Percentiles rank a stretch among this genome's conserved stretches.
Evolutionary conservation across 2,888 invertebrate species (phyloP).

Genomic region (Alsophila aescularia): DNA sequence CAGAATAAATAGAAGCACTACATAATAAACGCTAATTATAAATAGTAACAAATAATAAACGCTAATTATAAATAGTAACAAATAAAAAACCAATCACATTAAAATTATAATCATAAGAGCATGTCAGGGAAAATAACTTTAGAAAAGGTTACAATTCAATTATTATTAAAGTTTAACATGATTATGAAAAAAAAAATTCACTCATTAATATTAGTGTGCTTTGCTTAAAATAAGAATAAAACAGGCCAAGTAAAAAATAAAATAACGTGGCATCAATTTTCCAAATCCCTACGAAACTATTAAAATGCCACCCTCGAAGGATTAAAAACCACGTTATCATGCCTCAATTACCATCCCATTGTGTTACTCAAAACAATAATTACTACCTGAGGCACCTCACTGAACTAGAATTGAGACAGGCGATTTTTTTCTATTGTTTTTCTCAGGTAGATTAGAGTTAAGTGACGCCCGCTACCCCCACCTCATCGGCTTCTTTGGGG

Average conservation of each 20-base stretch:
- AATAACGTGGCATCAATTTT: slow-evolving; percentile 4
- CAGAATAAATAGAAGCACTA: no score
- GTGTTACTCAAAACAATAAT: slow-evolving; percentile 6
- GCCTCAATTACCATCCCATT: slow-evolving; percentile 13
- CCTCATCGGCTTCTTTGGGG: slow-evolving; percentile 46
- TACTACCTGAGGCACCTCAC: background rate
- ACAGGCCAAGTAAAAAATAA: slow-evolving; percentile 1
- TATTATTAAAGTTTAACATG: no score
- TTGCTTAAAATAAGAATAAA: no score
- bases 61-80: no score
- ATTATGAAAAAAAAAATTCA: no score
- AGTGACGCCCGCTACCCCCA: slow-evolving; percentile 46
- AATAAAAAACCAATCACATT: no score
- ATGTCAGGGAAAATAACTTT: no score
- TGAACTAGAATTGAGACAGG: background rate
- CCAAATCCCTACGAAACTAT: slow-evolving; percentile 7
- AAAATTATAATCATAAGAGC: no score
- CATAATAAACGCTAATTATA: no score
- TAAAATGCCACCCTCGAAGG: slow-evolving; percentile 11
- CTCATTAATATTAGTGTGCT: no score
- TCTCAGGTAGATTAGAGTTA: slow-evolving; percentile 44
- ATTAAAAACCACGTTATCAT: slow-evolving; percentile 19
- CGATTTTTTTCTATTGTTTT: slow-evolving; percentile 40
- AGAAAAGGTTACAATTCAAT: no score
- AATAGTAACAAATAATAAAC: no score